A percentile compares a stretch with the other conserved stretches of the same genome.
Conservation (phyloP, 2,113 vertebrate genomes). For the Poeciliopsis retropinna region DNA sequence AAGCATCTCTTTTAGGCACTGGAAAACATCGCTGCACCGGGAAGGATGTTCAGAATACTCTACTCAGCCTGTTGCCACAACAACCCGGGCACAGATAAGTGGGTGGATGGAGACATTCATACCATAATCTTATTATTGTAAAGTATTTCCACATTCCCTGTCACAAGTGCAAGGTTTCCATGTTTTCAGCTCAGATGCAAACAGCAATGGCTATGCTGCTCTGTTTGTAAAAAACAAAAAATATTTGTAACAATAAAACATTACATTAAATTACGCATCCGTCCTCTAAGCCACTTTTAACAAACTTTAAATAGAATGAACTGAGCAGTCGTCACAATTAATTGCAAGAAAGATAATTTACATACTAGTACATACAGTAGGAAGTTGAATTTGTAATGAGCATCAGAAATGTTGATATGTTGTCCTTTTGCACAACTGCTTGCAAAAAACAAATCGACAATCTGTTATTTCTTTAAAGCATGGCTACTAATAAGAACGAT, state of each 20-base stretch:
- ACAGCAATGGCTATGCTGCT: not conserved
- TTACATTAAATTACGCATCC: no score
- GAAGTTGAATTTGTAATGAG: not conserved
- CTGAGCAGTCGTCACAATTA: no score
- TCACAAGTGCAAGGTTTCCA: not conserved
- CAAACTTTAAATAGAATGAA: no score
- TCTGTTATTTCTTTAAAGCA: no score
- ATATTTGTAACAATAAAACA: no score
- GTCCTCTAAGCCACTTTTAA: no score
- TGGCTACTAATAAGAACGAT: no score
- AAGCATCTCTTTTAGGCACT: not conserved
- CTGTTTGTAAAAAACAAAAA: not conserved
- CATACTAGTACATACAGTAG: no score
- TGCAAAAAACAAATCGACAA: no score
- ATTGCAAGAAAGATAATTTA: no score
- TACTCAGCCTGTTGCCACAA: not conserved
- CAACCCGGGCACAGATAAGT: not conserved
- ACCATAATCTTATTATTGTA: conserved; percentile 1
- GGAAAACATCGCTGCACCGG: not conserved
- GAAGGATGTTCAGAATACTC: not conserved
- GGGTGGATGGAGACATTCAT: not conserved
- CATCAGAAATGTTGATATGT: not conserved
- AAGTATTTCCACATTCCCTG: not conserved
- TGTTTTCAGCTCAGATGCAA: not conserved
- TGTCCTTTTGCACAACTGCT: no score